Percentiles rank a stretch among this genome's conserved stretches.
Evolutionary conservation across 2,797 vertebrate genomes (phyloP).

Genomic region (Lycodopsis pacificus): DNA sequence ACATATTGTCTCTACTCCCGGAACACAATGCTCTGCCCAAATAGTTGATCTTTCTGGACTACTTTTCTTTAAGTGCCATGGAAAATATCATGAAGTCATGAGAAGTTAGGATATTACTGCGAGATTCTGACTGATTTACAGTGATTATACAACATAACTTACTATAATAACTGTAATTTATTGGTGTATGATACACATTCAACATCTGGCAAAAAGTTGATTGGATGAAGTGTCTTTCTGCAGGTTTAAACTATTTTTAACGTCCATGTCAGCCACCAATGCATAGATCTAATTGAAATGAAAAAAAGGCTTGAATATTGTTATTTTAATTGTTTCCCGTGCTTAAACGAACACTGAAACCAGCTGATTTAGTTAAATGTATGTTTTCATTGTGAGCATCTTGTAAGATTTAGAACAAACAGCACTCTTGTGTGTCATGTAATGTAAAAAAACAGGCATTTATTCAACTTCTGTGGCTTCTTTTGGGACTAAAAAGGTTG

Average conservation of each 20-base stretch:
- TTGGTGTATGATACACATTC: neutral
- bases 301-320: neutral
- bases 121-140: neutral
- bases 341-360: neutral
- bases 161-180: slow-evolving; percentile 6
- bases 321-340: neutral
- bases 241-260: neutral
- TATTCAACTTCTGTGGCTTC: neutral
- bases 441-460: neutral
- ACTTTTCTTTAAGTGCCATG: neutral
- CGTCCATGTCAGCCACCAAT: neutral
- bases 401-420: neutral
- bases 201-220: neutral
- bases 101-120: neutral
- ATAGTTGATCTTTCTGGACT: neutral
- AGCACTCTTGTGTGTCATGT: slow-evolving; percentile 1
- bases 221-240: neutral
- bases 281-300: neutral
- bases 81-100: neutral
- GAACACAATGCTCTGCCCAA: slow-evolving; percentile 25
- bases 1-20: slow-evolving; percentile 37
- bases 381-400: neutral
- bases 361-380: neutral
- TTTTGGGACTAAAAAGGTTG: neutral
- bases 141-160: neutral